Conservation (phyloP, 2,113 vertebrate species). For the Poecile atricapillus region DNA sequence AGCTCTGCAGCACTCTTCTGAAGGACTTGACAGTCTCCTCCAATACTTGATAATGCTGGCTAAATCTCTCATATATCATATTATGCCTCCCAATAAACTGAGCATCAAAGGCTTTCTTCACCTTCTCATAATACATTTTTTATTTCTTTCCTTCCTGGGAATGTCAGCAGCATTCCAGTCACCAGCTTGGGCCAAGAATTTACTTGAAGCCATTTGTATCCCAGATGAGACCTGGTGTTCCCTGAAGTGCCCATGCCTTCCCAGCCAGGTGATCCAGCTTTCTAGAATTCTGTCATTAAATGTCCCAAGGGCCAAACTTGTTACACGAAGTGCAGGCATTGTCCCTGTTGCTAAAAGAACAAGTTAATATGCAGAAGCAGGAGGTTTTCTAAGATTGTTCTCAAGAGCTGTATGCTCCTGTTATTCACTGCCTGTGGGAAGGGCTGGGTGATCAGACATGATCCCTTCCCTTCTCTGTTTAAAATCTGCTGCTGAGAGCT, state of each 20-base stretch:
- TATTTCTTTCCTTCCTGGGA: background rate
- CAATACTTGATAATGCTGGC: background rate
- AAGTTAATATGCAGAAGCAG: background rate
- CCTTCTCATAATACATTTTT: background rate
- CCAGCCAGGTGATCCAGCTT: background rate
- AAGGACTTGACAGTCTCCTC: slow-evolving; percentile 3
- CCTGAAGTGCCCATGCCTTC: background rate
- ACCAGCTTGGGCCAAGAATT: background rate
- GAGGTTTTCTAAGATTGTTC: background rate
- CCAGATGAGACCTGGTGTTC: background rate
- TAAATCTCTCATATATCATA: slow-evolving; percentile 33
- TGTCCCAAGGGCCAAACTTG: background rate
- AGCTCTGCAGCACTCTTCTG: background rate
- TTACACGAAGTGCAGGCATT: background rate
- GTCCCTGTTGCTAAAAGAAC: background rate
- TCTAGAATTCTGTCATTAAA: background rate
- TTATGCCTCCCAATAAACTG: slow-evolving; percentile 33
- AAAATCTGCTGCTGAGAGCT: background rate
- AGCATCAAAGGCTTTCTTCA: slow-evolving; percentile 51
- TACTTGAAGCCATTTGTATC: background rate
- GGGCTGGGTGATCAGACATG: background rate
- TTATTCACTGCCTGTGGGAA: background rate
- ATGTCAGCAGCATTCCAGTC: background rate
- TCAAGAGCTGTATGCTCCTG: background rate
- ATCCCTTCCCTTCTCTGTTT: background rate